Evolutionary conservation across 1,140 invertebrate genomes (phyloP).

Genomic region (Bombus terrestris): DNA sequence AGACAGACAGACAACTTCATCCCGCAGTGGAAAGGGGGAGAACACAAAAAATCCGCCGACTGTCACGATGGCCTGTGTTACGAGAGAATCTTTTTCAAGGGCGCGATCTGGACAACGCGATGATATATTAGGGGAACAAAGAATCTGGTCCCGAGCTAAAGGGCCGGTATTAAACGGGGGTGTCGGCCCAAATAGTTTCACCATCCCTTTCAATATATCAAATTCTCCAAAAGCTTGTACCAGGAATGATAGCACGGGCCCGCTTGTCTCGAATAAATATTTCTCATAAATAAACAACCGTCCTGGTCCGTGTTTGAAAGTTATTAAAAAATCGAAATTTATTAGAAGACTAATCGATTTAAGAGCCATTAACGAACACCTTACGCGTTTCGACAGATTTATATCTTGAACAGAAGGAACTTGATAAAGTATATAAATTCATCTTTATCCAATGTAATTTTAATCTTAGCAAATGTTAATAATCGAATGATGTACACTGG

Average conservation of each 20-base stretch:
- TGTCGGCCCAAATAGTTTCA: conserved; percentile 67
- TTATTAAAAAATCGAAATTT: conserved; percentile 64
- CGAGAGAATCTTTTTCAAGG: conserved; percentile 19
- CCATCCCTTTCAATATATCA: conserved; percentile 68
- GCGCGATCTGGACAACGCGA: conserved; percentile 41
- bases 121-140: conserved; percentile 60
- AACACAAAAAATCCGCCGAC: not conserved
- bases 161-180: conserved; percentile 59
- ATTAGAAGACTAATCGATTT: conserved; percentile 63
- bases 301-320: conserved; percentile 23
- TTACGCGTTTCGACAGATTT: conserved; percentile 57
- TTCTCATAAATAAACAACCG: conserved; percentile 67
- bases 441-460: not conserved
- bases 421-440: not conserved
- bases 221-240: conserved; percentile 43
- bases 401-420: conserved; percentile 16
- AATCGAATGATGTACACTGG: not conserved
- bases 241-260: conserved; percentile 16
- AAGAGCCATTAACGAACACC: conserved; percentile 64
- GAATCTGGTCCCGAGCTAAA: conserved; percentile 46
- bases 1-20: conserved; percentile 27
- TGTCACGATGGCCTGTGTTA: not conserved
- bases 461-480: not conserved
- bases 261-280: conserved; percentile 29
- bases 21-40: not conserved